These are phyloP conservation scores for Xiphophorus maculatus DNA, from an alignment of 2,113 vertebrate species.

Conservation along the genomic window DNA sequence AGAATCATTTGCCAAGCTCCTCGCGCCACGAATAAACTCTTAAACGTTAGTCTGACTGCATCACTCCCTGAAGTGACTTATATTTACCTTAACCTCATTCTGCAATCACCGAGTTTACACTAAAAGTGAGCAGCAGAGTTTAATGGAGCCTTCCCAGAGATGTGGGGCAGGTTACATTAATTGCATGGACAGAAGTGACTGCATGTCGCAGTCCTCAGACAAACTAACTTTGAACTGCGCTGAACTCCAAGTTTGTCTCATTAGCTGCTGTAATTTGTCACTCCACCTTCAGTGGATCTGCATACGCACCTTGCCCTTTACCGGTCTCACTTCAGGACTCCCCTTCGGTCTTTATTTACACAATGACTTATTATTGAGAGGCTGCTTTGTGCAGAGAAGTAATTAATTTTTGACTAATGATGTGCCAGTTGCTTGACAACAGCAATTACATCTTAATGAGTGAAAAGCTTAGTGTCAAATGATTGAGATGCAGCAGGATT, in stretches of 20 bases:
- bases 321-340: slow-evolving; percentile 49
- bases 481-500: slow-evolving; percentile 69
- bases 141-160: slow-evolving; percentile 22
- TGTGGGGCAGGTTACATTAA: slow-evolving; percentile 28
- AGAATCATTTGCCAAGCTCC: slow-evolving; percentile 19
- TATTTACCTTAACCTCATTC: slow-evolving; percentile 49
- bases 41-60: slow-evolving; percentile 45
- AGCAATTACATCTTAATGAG: slow-evolving; percentile 77
- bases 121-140: slow-evolving; percentile 28
- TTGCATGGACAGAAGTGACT: slow-evolving; percentile 29
- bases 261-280: slow-evolving; percentile 50
- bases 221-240: slow-evolving; percentile 16
- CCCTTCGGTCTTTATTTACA: slow-evolving; percentile 69
- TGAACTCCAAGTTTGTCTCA: slow-evolving; percentile 39
- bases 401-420: slow-evolving; percentile 75
- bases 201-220: slow-evolving; percentile 14
- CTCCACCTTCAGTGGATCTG: slow-evolving; percentile 40
- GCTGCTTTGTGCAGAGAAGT: slow-evolving; percentile 63
- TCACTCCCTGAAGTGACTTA: slow-evolving; percentile 34
- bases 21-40: slow-evolving; percentile 34
- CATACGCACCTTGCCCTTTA: slow-evolving; percentile 27
- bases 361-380: slow-evolving; percentile 64
- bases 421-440: slow-evolving; percentile 73
- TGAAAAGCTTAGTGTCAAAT: slow-evolving; percentile 67
- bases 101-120: slow-evolving; percentile 35